phyloP scores from a whole-genome alignment of 37 sponge, comb jelly and placozoan species.

The Axinella damicornis region DNA sequence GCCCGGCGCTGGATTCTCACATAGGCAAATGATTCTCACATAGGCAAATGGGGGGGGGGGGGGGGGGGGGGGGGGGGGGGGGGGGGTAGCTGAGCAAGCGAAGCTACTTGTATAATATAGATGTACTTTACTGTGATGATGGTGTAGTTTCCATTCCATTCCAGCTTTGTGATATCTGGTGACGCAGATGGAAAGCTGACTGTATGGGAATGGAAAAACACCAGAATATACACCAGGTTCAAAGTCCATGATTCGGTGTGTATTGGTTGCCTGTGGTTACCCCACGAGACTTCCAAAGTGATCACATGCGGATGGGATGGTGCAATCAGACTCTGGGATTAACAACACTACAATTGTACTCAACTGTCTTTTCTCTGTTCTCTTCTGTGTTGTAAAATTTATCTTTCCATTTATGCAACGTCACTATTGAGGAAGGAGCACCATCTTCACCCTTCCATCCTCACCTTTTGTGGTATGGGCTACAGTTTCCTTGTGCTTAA shows the following conservation, averaged over 20 bases:
- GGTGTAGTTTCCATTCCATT: not conserved
- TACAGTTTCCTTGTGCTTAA: too few species aligned
- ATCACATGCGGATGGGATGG: constrained; percentile 99
- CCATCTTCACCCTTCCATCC: too few species aligned
- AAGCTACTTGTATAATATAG: not conserved
- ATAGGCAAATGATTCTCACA: too few species aligned
- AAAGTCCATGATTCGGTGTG: constrained; percentile 97
- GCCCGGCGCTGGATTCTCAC: too few species aligned
- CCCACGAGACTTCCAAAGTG: constrained; percentile 98
- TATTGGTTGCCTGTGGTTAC: constrained; percentile 94
- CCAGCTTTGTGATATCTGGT: constrained; percentile 86
- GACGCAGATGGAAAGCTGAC: constrained; percentile 93
- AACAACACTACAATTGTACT: constrained; percentile 3
- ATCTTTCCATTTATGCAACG: too few species aligned
- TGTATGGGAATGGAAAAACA: constrained; percentile 99
- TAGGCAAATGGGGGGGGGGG: too few species aligned
- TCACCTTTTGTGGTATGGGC: too few species aligned
- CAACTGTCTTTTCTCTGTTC: not conserved
- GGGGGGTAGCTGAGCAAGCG: not conserved
- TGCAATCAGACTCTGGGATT: constrained; percentile 96
- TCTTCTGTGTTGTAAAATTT: too few species aligned
- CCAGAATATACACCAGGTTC: constrained; percentile 86
- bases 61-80: too few species aligned
- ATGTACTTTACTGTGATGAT: not conserved
- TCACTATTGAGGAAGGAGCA: too few species aligned